These are phyloP conservation scores for Protomyctophum bolini DNA, from an alignment of 2,113 vertebrate species.

Conservation along the genomic window DNA sequence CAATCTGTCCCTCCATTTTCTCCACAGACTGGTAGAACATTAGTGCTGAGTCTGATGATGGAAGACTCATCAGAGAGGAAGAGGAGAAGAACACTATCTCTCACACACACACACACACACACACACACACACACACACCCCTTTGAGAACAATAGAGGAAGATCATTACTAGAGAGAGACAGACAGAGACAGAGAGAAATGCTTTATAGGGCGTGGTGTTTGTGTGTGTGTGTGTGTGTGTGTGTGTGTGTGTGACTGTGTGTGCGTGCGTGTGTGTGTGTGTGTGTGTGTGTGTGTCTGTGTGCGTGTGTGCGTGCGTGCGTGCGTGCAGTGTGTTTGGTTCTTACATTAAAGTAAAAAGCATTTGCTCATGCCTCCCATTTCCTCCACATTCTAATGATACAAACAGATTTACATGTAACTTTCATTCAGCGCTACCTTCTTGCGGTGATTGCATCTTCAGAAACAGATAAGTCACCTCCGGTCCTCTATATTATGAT, in stretches of 20 bases:
- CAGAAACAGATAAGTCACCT: neutral
- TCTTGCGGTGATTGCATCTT: slow-evolving; percentile 27
- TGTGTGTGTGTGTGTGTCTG: neutral
- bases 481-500: no score
- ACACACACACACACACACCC: slow-evolving; percentile 12
- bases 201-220: neutral
- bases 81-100: slow-evolving; percentile 33
- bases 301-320: neutral
- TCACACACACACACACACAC: neutral
- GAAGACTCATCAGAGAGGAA: slow-evolving; percentile 57
- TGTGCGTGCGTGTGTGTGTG: neutral
- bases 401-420: slow-evolving; percentile 30
- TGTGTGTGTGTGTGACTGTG: neutral
- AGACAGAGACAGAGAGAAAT: no score
- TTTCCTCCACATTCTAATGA: slow-evolving; percentile 20
- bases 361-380: neutral
- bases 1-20: slow-evolving; percentile 58
- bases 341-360: slow-evolving; percentile 25
- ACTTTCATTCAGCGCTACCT: slow-evolving; percentile 1
- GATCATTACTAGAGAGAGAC: no score
- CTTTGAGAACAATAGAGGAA: neutral
- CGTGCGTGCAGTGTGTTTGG: slow-evolving; percentile 7
- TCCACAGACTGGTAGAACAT: slow-evolving; percentile 51
- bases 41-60: slow-evolving; percentile 41
- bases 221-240: slow-evolving; percentile 4